Evolutionary conservation across 1,140 invertebrate species (phyloP).

Genomic region (Heterodera schachtii): DNA sequence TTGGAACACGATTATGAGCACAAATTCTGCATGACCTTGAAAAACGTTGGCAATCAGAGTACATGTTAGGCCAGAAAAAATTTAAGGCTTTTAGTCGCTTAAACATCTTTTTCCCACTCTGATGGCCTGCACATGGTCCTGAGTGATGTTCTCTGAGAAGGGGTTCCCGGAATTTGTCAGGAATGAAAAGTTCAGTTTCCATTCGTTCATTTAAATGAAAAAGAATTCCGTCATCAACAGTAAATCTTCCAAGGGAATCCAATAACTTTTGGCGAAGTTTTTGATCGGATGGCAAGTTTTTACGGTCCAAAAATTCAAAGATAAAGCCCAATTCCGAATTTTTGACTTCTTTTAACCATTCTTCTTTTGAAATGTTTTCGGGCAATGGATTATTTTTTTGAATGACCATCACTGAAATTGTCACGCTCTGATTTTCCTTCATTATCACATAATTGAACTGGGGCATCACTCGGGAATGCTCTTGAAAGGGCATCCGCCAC

Average conservation of each 20-base stretch:
- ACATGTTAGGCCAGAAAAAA: conserved; percentile 18
- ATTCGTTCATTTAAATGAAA: neutral
- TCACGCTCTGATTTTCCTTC: no score
- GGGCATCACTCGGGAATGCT: neutral
- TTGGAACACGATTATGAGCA: neutral
- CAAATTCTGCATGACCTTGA: neutral
- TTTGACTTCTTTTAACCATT: no score
- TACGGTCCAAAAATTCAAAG: neutral
- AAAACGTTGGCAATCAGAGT: neutral
- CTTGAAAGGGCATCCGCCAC: conserved; percentile 2
- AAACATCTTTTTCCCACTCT: conserved; percentile 7
- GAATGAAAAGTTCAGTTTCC: conserved; percentile 5
- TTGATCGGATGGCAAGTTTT: neutral
- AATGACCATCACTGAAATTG: no score
- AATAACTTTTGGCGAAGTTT: neutral
- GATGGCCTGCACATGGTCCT: conserved; percentile 1
- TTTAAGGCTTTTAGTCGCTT: neutral
- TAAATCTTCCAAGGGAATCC: neutral
- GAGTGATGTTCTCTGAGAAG: neutral
- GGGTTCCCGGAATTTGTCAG: neutral
- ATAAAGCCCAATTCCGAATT: neutral
- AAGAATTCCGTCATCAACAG: neutral
- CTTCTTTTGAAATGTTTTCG: no score
- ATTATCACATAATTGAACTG: no score
- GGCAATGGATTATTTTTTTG: no score